A percentile compares a stretch with the other conserved stretches of the same genome.
Evolutionary conservation across 1,140 invertebrate genomes (phyloP).

Genomic region (Zaprionus davidi): DNA sequence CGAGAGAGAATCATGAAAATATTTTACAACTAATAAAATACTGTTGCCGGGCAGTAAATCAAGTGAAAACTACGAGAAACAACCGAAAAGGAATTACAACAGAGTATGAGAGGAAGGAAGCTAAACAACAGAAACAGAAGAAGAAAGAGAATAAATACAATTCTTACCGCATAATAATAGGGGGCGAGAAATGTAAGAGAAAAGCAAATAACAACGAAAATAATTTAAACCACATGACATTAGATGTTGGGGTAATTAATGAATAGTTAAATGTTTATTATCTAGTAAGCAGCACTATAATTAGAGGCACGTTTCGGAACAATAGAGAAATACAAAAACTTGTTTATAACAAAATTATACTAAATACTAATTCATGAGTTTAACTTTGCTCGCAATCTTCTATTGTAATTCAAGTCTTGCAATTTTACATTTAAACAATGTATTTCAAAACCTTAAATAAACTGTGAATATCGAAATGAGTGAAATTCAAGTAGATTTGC

Average conservation of each 20-base stretch:
- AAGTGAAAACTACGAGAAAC: slow-evolving; percentile 62
- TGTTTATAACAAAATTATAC: neutral
- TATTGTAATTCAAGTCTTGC: no score
- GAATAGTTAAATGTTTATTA: neutral
- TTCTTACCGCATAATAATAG: slow-evolving; percentile 2
- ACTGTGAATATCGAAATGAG: no score
- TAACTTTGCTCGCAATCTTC: no score
- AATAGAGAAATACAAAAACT: neutral
- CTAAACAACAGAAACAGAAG: slow-evolving; percentile 28
- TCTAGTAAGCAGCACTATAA: neutral
- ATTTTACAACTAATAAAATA: slow-evolving; percentile 77
- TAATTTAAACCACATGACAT: slow-evolving; percentile 29
- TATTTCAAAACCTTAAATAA: no score
- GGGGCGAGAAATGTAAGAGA: neutral
- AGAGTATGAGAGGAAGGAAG: slow-evolving; percentile 13
- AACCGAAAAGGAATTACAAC: slow-evolving; percentile 3
- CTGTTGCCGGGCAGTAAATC: slow-evolving; percentile 71
- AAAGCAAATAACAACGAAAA: neutral
- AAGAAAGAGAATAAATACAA: slow-evolving; percentile 19
- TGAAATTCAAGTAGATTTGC: neutral
- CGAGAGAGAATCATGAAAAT: slow-evolving; percentile 46
- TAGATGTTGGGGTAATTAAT: slow-evolving; percentile 52
- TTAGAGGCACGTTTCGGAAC: neutral
- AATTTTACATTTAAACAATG: no score
- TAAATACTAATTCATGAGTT: no score